These are phyloP conservation scores for Sphaerophoria taeniata DNA, from an alignment of 2,888 invertebrate species.

Conservation along the genomic window DNA sequence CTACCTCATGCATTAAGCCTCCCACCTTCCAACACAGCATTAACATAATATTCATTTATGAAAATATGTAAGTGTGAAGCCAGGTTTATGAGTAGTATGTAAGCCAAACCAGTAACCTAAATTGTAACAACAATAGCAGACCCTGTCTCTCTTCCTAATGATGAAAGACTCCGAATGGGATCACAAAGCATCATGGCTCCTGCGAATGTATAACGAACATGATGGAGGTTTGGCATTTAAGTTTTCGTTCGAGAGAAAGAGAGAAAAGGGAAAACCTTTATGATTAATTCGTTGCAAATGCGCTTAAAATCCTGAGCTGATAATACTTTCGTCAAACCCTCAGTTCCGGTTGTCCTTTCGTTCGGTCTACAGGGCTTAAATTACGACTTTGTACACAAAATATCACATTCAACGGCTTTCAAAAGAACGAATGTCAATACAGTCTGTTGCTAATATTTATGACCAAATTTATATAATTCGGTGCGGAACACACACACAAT, in stretches of 20 bases:
- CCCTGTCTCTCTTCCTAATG: conserved; percentile 20
- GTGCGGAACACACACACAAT: background rate
- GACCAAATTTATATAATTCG: conserved; percentile 27
- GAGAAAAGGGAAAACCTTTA: conserved; percentile 14
- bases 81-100: background rate
- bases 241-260: background rate
- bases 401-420: conserved; percentile 32
- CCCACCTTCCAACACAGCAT: background rate
- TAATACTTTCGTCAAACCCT: background rate
- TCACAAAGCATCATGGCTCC: background rate
- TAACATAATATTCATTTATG: background rate
- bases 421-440: conserved; percentile 54
- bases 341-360: background rate
- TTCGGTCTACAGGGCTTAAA: background rate
- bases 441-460: conserved; percentile 65
- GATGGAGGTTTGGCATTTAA: conserved; percentile 33
- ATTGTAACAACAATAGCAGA: conserved; percentile 15
- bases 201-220: background rate
- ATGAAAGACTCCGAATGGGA: conserved; percentile 38
- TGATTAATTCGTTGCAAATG: conserved; percentile 69
- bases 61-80: too few relatives aligned
- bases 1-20: conserved; percentile 15
- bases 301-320: conserved; percentile 41
- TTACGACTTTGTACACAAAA: conserved; percentile 1
- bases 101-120: background rate